These are phyloP conservation scores for Corella eumyota DNA, from an alignment of 23 tunicate species.

Conservation along the genomic window DNA sequence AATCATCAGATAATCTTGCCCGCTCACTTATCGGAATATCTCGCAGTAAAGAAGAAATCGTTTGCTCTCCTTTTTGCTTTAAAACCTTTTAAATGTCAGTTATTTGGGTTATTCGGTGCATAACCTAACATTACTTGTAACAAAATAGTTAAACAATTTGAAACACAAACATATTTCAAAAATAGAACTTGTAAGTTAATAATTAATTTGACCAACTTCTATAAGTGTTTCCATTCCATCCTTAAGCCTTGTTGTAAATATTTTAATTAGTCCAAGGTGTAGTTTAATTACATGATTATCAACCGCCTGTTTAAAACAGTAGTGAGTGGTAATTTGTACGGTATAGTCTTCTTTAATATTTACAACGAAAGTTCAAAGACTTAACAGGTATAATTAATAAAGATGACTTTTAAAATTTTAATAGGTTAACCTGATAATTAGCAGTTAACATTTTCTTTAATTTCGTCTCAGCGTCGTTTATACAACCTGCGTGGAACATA, in stretches of 20 bases:
- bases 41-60: slow-evolving; percentile 34
- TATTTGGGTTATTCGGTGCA: neutral
- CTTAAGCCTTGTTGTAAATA: slow-evolving; percentile 45
- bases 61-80: slow-evolving; percentile 31
- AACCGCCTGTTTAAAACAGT: slow-evolving; percentile 20
- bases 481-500: slow-evolving; percentile 48
- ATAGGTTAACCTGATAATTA: too few relatives aligned
- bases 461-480: slow-evolving; percentile 66
- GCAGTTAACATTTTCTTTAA: slow-evolving; percentile 54
- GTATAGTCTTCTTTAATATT: too few relatives aligned
- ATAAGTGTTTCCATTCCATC: slow-evolving; percentile 54
- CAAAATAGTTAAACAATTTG: neutral
- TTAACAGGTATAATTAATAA: too few relatives aligned
- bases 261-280: slow-evolving; percentile 64
- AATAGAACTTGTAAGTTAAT: too few relatives aligned
- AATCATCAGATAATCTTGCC: slow-evolving; percentile 32
- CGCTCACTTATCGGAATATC: slow-evolving; percentile 65
- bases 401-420: too few relatives aligned
- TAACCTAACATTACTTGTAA: neutral
- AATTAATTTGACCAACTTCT: slow-evolving; percentile 13
- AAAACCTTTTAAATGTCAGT: slow-evolving; percentile 15
- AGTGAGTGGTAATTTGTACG: too few relatives aligned
- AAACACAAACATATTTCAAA: neutral
- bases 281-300: slow-evolving; percentile 62
- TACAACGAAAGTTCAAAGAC: too few relatives aligned